Conservation (phyloP, 2,113 vertebrate genomes). For the Ameiurus melas region DNA sequence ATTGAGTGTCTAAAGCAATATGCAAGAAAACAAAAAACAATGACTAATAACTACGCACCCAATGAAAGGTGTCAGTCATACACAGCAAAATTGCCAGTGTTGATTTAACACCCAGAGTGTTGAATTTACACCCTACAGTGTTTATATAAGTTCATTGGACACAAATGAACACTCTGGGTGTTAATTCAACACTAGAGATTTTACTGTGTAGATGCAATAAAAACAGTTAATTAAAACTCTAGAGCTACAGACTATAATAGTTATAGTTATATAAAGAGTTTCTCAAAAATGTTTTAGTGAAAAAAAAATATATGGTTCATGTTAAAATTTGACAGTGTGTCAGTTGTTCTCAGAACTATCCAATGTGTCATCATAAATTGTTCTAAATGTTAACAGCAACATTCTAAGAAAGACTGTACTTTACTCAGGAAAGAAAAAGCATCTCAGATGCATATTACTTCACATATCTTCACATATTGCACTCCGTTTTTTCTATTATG, state of each 20-base stretch:
- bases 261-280: background rate
- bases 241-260: background rate
- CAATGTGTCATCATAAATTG: background rate
- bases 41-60: background rate
- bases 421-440: background rate
- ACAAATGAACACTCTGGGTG: too few species aligned
- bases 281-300: background rate
- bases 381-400: background rate
- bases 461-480: background rate
- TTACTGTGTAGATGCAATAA: background rate
- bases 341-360: conserved; percentile 5
- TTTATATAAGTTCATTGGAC: too few species aligned
- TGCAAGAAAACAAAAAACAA: background rate
- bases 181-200: too few species aligned
- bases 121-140: too few species aligned
- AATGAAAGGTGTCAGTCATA: background rate
- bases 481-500: background rate
- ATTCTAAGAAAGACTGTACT: background rate
- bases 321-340: background rate
- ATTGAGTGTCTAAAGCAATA: background rate
- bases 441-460: background rate
- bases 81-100: too few species aligned
- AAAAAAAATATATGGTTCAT: background rate
- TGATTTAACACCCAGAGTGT: too few species aligned
- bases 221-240: background rate